Percentiles rank a stretch among this genome's conserved stretches.
phyloP scores from a whole-genome alignment of 53 echinoderm and acorn worm species.

The Antedon mediterranea region DNA sequence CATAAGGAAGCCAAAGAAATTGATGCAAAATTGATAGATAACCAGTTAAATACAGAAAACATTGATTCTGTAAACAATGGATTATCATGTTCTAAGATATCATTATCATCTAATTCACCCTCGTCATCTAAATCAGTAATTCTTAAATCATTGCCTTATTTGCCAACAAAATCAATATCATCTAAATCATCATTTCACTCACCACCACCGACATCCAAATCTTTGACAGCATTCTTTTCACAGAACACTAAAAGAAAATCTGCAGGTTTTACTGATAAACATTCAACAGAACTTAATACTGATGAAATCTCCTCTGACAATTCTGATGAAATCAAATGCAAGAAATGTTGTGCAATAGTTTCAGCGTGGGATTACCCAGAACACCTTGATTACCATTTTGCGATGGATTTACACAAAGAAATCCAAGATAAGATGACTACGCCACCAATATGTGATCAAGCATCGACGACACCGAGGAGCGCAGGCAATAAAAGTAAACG shows the following conservation, averaged over 20 bases:
- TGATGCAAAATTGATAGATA: too few relatives aligned
- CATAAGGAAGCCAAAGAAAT: too few relatives aligned
- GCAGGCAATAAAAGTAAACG: neutral
- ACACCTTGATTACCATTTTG: constrained; percentile 85
- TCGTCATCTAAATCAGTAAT: too few relatives aligned
- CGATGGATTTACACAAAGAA: constrained; percentile 55
- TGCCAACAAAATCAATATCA: too few relatives aligned
- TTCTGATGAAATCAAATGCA: constrained; percentile 44
- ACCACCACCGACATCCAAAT: neutral
- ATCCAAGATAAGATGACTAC: neutral
- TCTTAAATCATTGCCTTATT: too few relatives aligned
- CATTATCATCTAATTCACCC: too few relatives aligned
- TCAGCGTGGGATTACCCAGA: constrained; percentile 84
- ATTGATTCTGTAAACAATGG: too few relatives aligned
- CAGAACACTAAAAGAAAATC: neutral
- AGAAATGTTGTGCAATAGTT: constrained; percentile 49
- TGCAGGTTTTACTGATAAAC: neutral
- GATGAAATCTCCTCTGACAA: constrained; percentile 3
- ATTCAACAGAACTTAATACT: neutral
- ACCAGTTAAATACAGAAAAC: too few relatives aligned
- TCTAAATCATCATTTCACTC: too few relatives aligned
- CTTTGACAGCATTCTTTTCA: neutral
- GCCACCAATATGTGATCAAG: neutral
- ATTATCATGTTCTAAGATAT: too few relatives aligned
- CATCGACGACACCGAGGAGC: neutral